Evolutionary conservation across 1,140 invertebrate genomes (phyloP).

Genomic region (Asobara japonica): DNA sequence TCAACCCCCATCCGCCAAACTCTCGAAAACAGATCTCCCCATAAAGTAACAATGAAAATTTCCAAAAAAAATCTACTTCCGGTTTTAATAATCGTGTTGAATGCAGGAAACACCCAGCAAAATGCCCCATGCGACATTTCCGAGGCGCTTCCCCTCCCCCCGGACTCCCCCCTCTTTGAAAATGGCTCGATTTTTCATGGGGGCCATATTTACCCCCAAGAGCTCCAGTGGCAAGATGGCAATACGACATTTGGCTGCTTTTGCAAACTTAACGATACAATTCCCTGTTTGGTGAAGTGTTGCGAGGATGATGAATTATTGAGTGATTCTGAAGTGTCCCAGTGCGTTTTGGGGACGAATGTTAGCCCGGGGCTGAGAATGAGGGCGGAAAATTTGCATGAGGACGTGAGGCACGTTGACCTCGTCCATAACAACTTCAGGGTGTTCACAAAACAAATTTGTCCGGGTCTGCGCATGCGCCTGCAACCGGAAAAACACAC

Average conservation of each 20-base stretch:
- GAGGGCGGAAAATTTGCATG: constrained; percentile 18
- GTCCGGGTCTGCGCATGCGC: constrained; percentile 19
- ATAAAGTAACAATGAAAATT: background rate
- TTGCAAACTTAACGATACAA: constrained; percentile 1
- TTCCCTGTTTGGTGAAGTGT: constrained; percentile 59
- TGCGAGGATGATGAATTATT: constrained; percentile 56
- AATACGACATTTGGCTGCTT: background rate
- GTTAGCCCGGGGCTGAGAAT: background rate
- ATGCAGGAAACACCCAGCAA: background rate
- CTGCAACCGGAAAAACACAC: constrained; percentile 40
- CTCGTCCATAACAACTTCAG: constrained; percentile 42
- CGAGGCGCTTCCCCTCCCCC: background rate
- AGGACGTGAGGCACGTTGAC: constrained; percentile 32
- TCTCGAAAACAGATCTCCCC: background rate
- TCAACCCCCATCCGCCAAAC: too few species aligned
- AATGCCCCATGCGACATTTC: background rate
- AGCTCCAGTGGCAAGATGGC: background rate
- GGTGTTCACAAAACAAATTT: constrained; percentile 37
- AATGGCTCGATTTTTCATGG: background rate
- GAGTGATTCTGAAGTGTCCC: background rate
- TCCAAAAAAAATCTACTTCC: background rate
- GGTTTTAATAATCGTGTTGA: background rate
- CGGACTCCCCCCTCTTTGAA: background rate
- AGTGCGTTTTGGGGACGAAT: background rate
- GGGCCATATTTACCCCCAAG: background rate